Evolutionary conservation across 2,797 vertebrate genomes (phyloP).

Genomic region (Trachops cirrhosus): DNA sequence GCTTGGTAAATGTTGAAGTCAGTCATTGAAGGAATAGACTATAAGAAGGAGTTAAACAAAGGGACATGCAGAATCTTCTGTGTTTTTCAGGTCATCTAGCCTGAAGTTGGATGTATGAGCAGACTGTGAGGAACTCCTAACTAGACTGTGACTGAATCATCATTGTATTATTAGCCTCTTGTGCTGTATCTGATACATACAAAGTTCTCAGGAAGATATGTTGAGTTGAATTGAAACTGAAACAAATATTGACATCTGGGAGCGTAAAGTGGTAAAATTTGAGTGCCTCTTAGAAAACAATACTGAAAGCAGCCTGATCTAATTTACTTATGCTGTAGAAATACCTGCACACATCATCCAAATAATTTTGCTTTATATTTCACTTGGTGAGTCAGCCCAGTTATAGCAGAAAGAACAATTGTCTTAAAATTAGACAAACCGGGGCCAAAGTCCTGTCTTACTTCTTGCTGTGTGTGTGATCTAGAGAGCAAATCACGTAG

Average conservation of each 20-base stretch:
- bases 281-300: neutral
- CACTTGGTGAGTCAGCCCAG: neutral
- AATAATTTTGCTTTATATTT: constrained; percentile 12
- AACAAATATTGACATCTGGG: neutral
- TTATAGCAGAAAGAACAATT: neutral
- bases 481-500: constrained; percentile 18
- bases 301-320: neutral
- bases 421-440: neutral
- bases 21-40: neutral
- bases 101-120: neutral
- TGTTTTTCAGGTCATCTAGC: neutral
- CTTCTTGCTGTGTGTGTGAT: neutral
- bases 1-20: neutral
- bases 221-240: neutral
- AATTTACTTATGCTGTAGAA: neutral
- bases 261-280: neutral
- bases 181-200: neutral
- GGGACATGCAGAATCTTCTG: neutral
- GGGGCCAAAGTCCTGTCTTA: neutral
- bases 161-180: neutral
- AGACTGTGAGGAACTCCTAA: neutral
- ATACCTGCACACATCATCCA: neutral
- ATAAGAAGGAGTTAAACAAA: neutral
- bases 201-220: neutral
- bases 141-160: neutral